Evolutionary conservation across 2,888 invertebrate species (phyloP), one percentile per base, ranked within the genome.

Genomic region (Dugesia japonica): DNA sequence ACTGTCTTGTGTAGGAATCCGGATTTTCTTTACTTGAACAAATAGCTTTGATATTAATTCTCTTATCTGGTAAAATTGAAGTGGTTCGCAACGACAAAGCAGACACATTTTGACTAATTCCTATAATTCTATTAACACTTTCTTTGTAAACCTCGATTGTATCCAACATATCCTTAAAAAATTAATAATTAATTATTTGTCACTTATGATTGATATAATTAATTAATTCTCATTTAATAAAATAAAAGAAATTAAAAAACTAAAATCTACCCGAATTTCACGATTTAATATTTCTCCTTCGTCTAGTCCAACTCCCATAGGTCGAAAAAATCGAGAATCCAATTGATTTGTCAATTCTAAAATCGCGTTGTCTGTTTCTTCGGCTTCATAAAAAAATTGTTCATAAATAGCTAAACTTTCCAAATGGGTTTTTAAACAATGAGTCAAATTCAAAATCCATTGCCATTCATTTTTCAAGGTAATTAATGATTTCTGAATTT

Each of bases 381-480:
- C 89, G 75, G 92, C 89, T 82, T 94, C 92, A 79, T 90, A 89
- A 87, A 91, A 94, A 88, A 92, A 97, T 85, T 89, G 80, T 26
- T 82, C 80, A 17, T 73, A 89, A 71, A 71, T 78, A 17, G 71
- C 78, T 28, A 94, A 91, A 85, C 94, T 91, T 82, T 92, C 91
- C 75, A 97, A 87, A 84, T 98, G 97, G 0, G 92, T 91, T 85
- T 98, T 95, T 73, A 97, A 87, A 81, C 97, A 97, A 74, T 93
- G 88, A 0, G 94, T 93, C 79, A 98, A 87, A 82, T 95, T 94
- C 33, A 97, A 87, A 23, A 98, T 88, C 94, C 95, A 95, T 27
- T 94, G 92, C 97, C 97, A 98, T 85, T 97, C 94, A 9, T 91
- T 92, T 86, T 95, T 94, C 90, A 98, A 90, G 76, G 92, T 92